phyloP scores from a whole-genome alignment of 2,113 vertebrate species.

The Pelecanus crispus region DNA sequence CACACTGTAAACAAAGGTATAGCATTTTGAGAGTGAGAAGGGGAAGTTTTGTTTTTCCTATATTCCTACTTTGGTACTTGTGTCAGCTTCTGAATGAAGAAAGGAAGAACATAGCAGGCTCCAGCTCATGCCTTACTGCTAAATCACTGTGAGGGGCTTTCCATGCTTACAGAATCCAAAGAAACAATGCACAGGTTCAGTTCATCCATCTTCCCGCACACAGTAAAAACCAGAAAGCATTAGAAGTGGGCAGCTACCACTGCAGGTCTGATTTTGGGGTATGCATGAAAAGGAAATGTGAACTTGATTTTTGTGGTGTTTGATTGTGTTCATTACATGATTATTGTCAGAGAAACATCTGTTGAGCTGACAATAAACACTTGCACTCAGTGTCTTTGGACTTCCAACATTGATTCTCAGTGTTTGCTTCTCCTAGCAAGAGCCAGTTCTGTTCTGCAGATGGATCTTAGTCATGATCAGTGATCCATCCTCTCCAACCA shows the following conservation, averaged over 20 bases:
- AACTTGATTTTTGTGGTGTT: background rate
- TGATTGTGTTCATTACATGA: background rate
- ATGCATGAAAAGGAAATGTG: background rate
- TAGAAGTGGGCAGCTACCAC: background rate
- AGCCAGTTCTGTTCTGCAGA: background rate
- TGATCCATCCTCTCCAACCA: background rate
- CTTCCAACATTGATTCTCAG: background rate
- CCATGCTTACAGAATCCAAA: background rate
- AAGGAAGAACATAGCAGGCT: background rate
- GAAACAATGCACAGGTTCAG: background rate
- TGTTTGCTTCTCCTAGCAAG: background rate
- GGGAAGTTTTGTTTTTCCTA: background rate
- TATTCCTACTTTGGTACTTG: background rate
- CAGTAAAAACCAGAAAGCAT: background rate
- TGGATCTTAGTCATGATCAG: background rate
- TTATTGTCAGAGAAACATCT: background rate
- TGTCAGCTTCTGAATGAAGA: background rate
- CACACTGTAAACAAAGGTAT: background rate
- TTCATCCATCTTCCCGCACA: background rate
- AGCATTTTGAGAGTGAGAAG: background rate
- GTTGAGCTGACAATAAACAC: background rate
- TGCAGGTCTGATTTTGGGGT: background rate
- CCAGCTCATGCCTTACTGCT: background rate
- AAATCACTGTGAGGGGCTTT: background rate
- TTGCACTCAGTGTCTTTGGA: background rate